These are phyloP conservation scores for Grapholita molesta DNA, from an alignment of 1,140 invertebrate species.

Conservation along the genomic window DNA sequence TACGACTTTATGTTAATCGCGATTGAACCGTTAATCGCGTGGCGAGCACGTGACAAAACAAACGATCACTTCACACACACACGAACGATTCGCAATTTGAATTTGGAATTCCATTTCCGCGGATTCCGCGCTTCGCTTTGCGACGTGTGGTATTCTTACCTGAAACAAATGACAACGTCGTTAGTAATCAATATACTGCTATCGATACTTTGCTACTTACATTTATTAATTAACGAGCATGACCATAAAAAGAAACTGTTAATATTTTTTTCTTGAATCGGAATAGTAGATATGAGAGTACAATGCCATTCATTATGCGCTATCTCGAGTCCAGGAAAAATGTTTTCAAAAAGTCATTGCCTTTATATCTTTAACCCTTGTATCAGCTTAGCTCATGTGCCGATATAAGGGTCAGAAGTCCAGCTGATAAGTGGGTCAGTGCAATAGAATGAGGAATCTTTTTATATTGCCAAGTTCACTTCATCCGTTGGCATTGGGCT, in stretches of 20 bases:
- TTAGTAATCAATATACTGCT: neutral
- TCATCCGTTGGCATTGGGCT: neutral
- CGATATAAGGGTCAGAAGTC: conserved; percentile 62
- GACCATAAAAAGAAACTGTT: neutral
- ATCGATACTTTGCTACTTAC: neutral
- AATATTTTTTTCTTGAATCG: conserved; percentile 16
- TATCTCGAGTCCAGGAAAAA: conserved; percentile 44
- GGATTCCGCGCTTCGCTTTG: conserved; percentile 19
- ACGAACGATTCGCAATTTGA: conserved; percentile 43
- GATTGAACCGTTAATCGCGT: conserved; percentile 60
- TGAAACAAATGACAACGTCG: conserved; percentile 55
- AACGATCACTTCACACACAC: conserved; percentile 44
- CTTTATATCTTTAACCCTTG: conserved; percentile 57
- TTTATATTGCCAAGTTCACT: conserved; percentile 65
- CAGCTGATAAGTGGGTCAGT: conserved; percentile 67
- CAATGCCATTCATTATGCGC: conserved; percentile 31
- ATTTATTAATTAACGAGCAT: neutral
- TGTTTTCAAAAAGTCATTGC: conserved; percentile 65
- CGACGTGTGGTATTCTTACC: conserved; percentile 41
- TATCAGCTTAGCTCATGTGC: conserved; percentile 38
- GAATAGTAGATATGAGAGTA: conserved; percentile 14
- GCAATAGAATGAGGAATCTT: conserved; percentile 45
- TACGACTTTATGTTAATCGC: conserved; percentile 61
- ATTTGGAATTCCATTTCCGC: conserved; percentile 47
- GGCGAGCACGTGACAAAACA: conserved; percentile 50